phyloP scores from a whole-genome alignment of 1,140 invertebrate species.

The Copidosoma floridanum region DNA sequence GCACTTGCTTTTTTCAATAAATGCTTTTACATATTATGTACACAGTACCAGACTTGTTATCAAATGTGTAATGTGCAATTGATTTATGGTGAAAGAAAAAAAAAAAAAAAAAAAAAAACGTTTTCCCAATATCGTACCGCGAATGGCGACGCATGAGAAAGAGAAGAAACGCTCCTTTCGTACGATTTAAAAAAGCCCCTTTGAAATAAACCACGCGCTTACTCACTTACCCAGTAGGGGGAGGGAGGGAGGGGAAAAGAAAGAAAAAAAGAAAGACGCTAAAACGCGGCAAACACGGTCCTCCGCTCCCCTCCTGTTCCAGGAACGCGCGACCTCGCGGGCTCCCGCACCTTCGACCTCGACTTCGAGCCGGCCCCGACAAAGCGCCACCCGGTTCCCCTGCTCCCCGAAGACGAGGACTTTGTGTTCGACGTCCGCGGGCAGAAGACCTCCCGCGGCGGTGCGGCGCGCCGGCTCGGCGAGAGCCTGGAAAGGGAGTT shows the following conservation, averaged over 20 bases:
- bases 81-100: too few relatives aligned
- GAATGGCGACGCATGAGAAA: too few relatives aligned
- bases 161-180: too few relatives aligned
- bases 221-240: too few relatives aligned
- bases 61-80: too few relatives aligned
- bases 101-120: too few relatives aligned
- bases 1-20: too few relatives aligned
- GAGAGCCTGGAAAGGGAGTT: slow-evolving; percentile 49
- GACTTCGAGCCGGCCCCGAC: slow-evolving; percentile 40
- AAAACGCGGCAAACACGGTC: not conserved
- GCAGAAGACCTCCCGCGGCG: slow-evolving; percentile 44
- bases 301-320: slow-evolving; percentile 36
- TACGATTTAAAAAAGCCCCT: too few relatives aligned
- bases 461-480: slow-evolving; percentile 30
- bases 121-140: too few relatives aligned
- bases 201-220: too few relatives aligned
- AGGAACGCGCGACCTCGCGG: slow-evolving; percentile 52
- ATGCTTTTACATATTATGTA: too few relatives aligned
- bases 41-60: too few relatives aligned
- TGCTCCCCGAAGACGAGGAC: slow-evolving; percentile 42
- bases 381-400: slow-evolving; percentile 20
- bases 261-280: not conserved
- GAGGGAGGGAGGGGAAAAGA: not conserved
- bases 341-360: slow-evolving; percentile 40
- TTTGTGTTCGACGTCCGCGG: slow-evolving; percentile 53